These are phyloP conservation scores for Lasioglossum marginatum DNA, from an alignment of 2,888 invertebrate genomes.

Conservation along the genomic window DNA sequence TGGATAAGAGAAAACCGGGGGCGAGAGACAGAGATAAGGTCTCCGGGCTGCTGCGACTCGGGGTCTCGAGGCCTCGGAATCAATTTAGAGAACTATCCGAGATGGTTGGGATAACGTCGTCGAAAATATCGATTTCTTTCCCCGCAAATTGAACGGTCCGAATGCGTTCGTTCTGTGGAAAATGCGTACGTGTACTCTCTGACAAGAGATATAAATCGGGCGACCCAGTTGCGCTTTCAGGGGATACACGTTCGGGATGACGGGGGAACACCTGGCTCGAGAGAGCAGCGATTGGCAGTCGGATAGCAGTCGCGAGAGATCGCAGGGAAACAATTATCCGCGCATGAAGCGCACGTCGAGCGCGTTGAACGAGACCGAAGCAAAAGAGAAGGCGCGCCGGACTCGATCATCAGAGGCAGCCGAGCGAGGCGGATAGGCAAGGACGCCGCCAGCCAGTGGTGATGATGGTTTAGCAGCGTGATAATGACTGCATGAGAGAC, in stretches of 20 bases:
- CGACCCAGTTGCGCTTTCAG: constrained; percentile 7
- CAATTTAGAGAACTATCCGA: constrained; percentile 81
- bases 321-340: constrained; percentile 26
- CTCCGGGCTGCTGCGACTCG: constrained; percentile 30
- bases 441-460: constrained; percentile 23
- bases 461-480: constrained; percentile 38
- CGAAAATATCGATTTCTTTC: constrained; percentile 59
- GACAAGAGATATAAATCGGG: background rate
- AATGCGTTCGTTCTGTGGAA: background rate
- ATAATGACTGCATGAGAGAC: constrained; percentile 55
- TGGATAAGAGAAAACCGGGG: constrained; percentile 73
- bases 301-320: background rate
- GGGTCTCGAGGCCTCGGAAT: constrained; percentile 76
- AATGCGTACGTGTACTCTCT: background rate
- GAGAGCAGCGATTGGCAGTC: background rate
- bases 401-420: constrained; percentile 45
- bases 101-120: constrained; percentile 77
- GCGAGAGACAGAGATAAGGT: constrained; percentile 77
- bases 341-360: background rate
- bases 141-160: constrained; percentile 42
- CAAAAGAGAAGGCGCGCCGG: background rate
- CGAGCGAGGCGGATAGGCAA: constrained; percentile 41
- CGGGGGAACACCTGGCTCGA: background rate
- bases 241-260: background rate
- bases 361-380: constrained; percentile 12